Evolutionary conservation across 2,888 invertebrate species (phyloP).

Genomic region (Pseudanteris insignis): DNA sequence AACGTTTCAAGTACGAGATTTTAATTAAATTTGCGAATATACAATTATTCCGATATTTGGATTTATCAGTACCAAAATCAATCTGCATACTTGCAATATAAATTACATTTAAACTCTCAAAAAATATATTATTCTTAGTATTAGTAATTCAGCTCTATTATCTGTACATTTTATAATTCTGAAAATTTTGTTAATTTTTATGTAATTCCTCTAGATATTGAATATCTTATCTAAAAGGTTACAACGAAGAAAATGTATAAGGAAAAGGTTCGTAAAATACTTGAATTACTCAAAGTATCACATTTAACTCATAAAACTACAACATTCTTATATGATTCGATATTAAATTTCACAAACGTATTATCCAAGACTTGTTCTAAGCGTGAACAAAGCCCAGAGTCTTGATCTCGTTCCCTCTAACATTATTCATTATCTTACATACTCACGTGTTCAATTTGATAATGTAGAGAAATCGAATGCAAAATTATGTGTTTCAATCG

Average conservation of each 20-base stretch:
- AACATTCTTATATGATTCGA: conserved; percentile 24
- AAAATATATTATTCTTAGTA: no score
- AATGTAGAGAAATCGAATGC: conserved; percentile 2
- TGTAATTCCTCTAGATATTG: no score
- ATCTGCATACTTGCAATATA: no score
- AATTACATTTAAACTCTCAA: no score
- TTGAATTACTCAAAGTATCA: conserved; percentile 20
- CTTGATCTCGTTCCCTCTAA: conserved; percentile 15
- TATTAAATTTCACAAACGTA: conserved; percentile 18
- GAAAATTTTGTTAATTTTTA: no score
- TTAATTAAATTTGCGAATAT: no score
- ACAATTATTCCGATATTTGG: no score
- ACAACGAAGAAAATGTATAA: conserved; percentile 15
- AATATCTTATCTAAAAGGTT: no score
- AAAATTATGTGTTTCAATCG: conserved; percentile 8
- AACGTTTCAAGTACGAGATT: no score
- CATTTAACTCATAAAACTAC: conserved; percentile 18
- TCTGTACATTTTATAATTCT: no score
- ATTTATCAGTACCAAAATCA: no score
- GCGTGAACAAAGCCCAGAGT: conserved; percentile 18
- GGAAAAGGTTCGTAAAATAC: conserved; percentile 9
- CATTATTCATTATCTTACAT: conserved; percentile 11
- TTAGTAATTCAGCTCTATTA: no score
- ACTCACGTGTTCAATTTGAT: not conserved
- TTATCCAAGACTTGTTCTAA: conserved; percentile 3